Base-by-base conservation (phyloP, 2,113 vertebrate species). In the Oostethus manadensis region DNA sequence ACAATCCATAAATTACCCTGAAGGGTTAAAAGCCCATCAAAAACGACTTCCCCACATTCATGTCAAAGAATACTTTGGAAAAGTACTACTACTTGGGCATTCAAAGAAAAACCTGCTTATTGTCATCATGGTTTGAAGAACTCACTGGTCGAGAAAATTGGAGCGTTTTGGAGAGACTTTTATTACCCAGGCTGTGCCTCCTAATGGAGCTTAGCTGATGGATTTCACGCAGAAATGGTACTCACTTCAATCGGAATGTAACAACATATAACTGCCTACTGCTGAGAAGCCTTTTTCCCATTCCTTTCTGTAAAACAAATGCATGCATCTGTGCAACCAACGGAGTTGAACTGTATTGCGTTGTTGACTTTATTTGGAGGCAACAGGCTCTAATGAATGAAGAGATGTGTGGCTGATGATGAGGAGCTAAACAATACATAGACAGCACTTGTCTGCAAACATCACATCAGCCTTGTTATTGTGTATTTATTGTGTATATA, bases 181-280 rank as follows among this genome's bases (percentile, higher is more conserved):
- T 15, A 56, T 70, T 57, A 61, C 42, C 20, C 20, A 18, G 23
- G 29, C 49, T 33, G 42, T 3, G 7, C 20, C 47, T 70, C 53
- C 18, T 56, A 71, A 64, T 58, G 56, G 42, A 64, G 61, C 51
- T 55, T 33, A 61, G 53, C 62, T 64, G 68, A 78, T 70, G 58
- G 70, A 69, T 72, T 77, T 77, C 59, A 66, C 2, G 10, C 65
- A 59, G 54, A n/a, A 48, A 59, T 56, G 40, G 44, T 23, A 44
- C 9, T 15, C 20, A 51, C 48, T 56, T 61, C 54, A 65, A 40
- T 63, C 58, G 47, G 35, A 47, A 68, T 48, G 15, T 48, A 56
- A 49, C 56, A 62, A 43, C 56, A 45, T 45, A 18, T 54, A 53
- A 58, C 44, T 23, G 66, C 48, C 40, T 33, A 56, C 51, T 5